A percentile compares a stretch with the other conserved stretches of the same genome.
These are phyloP conservation scores for Hypselothyrea guttata DNA, from an alignment of 2,888 invertebrate genomes.

Conservation along the genomic window DNA sequence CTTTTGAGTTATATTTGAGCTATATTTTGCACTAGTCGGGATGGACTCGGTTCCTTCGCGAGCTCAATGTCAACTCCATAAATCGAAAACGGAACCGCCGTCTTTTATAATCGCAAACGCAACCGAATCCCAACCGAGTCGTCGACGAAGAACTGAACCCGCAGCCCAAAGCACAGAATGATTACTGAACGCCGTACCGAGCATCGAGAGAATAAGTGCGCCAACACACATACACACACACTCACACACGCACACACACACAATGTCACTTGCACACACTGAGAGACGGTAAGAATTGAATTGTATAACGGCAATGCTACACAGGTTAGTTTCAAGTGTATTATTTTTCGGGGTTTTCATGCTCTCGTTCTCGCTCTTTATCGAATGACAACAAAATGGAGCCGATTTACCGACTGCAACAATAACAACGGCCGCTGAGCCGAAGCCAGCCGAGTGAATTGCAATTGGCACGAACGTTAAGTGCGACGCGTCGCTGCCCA, in stretches of 20 bases:
- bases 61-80: conserved; percentile 65
- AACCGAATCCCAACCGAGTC: conserved; percentile 29
- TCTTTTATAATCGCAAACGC: conserved; percentile 64
- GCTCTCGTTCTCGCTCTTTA: conserved; percentile 10
- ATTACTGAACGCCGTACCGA: conserved; percentile 76
- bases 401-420: conserved; percentile 49
- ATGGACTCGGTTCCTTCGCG: conserved; percentile 59
- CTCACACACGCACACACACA: conserved; percentile 13
- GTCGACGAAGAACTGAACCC: conserved; percentile 65
- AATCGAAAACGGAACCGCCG: conserved; percentile 45
- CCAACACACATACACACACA: conserved; percentile 33
- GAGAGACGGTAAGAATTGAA: conserved; percentile 58
- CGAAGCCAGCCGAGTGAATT: conserved; percentile 51
- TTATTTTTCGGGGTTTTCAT: conserved; percentile 19
- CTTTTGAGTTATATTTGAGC: conserved; percentile 17
- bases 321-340: conserved; percentile 45
- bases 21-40: conserved; percentile 16
- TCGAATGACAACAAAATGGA: conserved; percentile 52
- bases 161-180: conserved; percentile 80
- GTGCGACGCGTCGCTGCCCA: background rate
- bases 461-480: conserved; percentile 30
- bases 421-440: conserved; percentile 14
- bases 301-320: conserved; percentile 52
- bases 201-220: conserved; percentile 57
- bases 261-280: conserved; percentile 1